These are phyloP conservation scores for Rutilus rutilus DNA, from an alignment of 2,113 vertebrate genomes.

Conservation along the genomic window DNA sequence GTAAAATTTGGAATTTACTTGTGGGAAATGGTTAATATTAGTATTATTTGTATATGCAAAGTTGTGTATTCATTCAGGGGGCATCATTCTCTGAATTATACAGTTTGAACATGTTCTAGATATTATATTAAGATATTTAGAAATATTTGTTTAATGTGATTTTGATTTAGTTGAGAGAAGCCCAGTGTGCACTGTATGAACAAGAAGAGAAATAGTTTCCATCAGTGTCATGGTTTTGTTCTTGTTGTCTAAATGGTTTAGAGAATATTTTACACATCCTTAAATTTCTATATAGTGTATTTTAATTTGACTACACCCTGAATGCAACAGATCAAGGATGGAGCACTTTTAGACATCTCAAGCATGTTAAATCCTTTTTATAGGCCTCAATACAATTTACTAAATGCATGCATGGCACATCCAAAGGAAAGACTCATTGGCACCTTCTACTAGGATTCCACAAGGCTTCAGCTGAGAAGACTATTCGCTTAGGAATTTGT, in stretches of 20 bases:
- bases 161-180: background rate
- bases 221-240: background rate
- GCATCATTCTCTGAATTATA: background rate
- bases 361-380: background rate
- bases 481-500: background rate
- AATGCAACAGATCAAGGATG: background rate
- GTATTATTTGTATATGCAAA: background rate
- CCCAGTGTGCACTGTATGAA: background rate
- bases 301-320: background rate
- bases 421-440: background rate
- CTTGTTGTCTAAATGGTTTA: background rate
- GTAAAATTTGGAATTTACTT: background rate
- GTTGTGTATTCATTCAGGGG: background rate
- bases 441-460: background rate
- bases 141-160: background rate
- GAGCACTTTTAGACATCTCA: background rate
- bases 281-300: background rate
- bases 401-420: background rate
- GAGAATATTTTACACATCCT: background rate
- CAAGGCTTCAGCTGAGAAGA: constrained; percentile 35
- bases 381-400: background rate
- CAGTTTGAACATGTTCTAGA: background rate
- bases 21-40: background rate
- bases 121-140: background rate
- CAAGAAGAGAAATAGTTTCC: background rate